Percentiles rank a stretch among this genome's conserved stretches.
phyloP scores from a whole-genome alignment of 1,140 invertebrate genomes.

The Zaprionus nigranus region DNA sequence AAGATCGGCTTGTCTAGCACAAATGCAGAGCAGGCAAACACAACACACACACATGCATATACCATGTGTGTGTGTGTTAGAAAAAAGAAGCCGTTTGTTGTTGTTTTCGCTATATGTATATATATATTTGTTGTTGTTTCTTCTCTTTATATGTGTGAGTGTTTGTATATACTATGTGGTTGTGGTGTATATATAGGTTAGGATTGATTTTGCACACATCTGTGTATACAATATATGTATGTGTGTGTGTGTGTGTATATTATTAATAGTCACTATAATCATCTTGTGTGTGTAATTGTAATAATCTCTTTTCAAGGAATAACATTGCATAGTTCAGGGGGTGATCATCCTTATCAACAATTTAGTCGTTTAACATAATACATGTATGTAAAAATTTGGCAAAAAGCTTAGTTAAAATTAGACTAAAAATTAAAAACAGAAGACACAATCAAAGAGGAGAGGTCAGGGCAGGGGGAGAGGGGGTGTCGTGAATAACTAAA shows the following conservation, averaged over 20 bases:
- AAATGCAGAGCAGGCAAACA: slow-evolving; percentile 46
- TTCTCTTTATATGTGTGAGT: slow-evolving; percentile 39
- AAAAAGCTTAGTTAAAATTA: slow-evolving; percentile 81
- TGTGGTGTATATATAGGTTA: slow-evolving; percentile 63
- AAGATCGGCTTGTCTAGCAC: slow-evolving; percentile 34
- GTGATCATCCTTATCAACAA: slow-evolving; percentile 61
- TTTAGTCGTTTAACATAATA: slow-evolving; percentile 74
- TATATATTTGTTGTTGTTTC: slow-evolving; percentile 65
- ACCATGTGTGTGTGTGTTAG: neutral
- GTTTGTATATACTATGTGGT: slow-evolving; percentile 48
- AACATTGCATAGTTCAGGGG: slow-evolving; percentile 77
- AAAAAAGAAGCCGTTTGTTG: slow-evolving; percentile 23
- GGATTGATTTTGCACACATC: slow-evolving; percentile 64
- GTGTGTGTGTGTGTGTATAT: slow-evolving; percentile 46
- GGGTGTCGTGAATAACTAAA: slow-evolving; percentile 15
- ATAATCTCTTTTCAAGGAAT: slow-evolving; percentile 83
- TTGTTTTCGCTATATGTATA: slow-evolving; percentile 42
- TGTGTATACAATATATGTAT: slow-evolving; percentile 53
- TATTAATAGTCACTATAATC: slow-evolving; percentile 66
- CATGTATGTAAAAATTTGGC: slow-evolving; percentile 75
- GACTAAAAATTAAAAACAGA: slow-evolving; percentile 69
- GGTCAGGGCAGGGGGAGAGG: neutral
- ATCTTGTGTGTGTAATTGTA: slow-evolving; percentile 62
- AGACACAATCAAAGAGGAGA: slow-evolving; percentile 4
- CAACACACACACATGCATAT: neutral